Conservation (phyloP, 1,140 invertebrate species). For the Eciton burchellii region DNA sequence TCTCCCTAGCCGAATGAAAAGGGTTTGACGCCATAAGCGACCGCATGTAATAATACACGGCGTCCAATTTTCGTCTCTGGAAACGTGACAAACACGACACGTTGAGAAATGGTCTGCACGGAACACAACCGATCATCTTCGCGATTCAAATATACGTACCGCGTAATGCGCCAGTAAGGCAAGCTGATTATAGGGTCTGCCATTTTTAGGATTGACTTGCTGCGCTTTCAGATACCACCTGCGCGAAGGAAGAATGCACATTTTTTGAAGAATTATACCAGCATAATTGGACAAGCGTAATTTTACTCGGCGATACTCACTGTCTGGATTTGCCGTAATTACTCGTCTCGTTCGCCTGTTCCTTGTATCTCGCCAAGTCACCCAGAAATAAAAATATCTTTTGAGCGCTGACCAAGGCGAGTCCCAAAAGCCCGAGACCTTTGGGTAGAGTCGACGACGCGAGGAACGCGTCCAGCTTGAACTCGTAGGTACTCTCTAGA, state of each 20-base stretch:
- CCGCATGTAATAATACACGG: conserved; percentile 98
- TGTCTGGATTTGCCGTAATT: conserved; percentile 95
- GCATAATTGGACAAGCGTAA: neutral
- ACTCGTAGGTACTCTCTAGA: conserved; percentile 91
- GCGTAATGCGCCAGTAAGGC: conserved; percentile 96
- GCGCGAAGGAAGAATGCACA: conserved; percentile 67
- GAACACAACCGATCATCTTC: too few species aligned
- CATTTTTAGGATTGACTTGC: conserved; percentile 97
- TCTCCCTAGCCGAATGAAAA: conserved; percentile 95
- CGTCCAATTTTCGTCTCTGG: conserved; percentile 96
- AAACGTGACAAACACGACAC: conserved; percentile 67
- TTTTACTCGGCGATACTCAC: conserved; percentile 81
- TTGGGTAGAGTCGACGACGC: conserved; percentile 86
- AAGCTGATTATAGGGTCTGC: conserved; percentile 96
- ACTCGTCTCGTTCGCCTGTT: conserved; percentile 92
- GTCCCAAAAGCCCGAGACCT: conserved; percentile 89
- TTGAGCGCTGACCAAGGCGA: conserved; percentile 93
- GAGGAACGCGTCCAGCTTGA: conserved; percentile 88
- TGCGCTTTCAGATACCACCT: conserved; percentile 97
- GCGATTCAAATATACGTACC: conserved; percentile 87
- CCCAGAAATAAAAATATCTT: conserved; percentile 95
- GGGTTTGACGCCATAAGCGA: conserved; percentile 97
- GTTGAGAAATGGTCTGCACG: conserved; percentile 33
- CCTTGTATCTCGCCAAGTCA: conserved; percentile 95
- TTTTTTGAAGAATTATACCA: too few species aligned